Base-by-base conservation (phyloP, 2,797 vertebrate genomes). In the Acomys russatus region DNA sequence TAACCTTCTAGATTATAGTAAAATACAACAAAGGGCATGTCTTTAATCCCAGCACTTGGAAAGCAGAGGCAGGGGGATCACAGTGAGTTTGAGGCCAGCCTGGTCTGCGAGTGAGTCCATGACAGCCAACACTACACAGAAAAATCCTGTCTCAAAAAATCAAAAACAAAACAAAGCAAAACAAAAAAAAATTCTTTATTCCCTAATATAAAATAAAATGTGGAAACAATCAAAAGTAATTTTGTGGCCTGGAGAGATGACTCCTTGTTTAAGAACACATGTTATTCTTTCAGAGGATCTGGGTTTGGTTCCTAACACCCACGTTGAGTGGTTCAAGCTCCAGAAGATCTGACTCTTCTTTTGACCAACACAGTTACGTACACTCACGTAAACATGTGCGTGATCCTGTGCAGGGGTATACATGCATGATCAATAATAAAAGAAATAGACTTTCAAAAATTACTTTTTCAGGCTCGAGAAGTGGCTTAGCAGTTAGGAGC, bases 161-260 rank as follows among this genome's bases (percentile, higher is more conserved):
- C 44, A 44, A 44, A 44, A 44, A 44, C 4, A 44, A 44, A 44
- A n/a, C n/a, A n/a, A n/a, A n/a, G n/a, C n/a, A n/a, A n/a, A n/a
- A n/a, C n/a, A n/a, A n/a, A 3, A 79, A 95, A 79, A 73, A 90
- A 76, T 70, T 70, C 49, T 86, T 94, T 86, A 35, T 93, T 92
- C 88, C 63, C 30, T 94, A 90, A 78, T 86, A 64, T 68, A 93
- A 90, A 3, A 54, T 44, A 25, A 74, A 44, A 74, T 74, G 23
- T 76, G 73, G 12, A 49, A 74, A 44, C 73, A 74, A 25, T 76
- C 22, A 76, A 95, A 93, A 91, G 33, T 92, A 96, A 83, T 94
- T 94, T 78, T 30, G 76, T 74, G 76, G 51, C 15, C 25, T 54
- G 8, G 76, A 78, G 49, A 33, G 17, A 79, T 79, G 77, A 20